These are phyloP conservation scores for Perccottus glenii DNA, from an alignment of 2,113 vertebrate species.

Conservation along the genomic window DNA sequence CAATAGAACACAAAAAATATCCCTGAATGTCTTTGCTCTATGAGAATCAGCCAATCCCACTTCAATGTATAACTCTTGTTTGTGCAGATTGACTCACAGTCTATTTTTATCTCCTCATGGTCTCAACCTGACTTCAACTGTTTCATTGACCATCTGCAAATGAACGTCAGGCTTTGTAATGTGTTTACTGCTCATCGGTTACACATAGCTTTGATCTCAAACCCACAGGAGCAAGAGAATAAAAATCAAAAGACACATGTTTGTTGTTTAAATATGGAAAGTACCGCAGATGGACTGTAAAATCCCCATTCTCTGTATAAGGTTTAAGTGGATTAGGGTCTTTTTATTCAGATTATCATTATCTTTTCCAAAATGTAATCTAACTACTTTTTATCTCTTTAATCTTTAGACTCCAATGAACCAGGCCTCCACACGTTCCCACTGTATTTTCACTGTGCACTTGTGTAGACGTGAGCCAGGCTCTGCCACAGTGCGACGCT, in stretches of 20 bases:
- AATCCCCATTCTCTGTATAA: not conserved
- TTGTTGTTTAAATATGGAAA: constrained; percentile 46
- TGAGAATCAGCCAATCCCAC: constrained; percentile 7
- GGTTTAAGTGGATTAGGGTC: constrained; percentile 5
- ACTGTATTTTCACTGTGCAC: constrained; percentile 97
- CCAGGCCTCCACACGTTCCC: constrained; percentile 94
- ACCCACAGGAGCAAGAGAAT: constrained; percentile 38
- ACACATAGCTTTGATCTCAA: constrained; percentile 54
- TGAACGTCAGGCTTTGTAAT: constrained; percentile 44
- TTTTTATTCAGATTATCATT: not conserved
- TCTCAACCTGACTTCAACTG: constrained; percentile 44
- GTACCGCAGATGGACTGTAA: constrained; percentile 12
- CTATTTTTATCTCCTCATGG: constrained; percentile 50
- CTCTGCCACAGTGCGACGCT: constrained; percentile 83
- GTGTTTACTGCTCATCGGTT: constrained; percentile 50
- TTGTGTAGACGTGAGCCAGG: constrained; percentile 90
- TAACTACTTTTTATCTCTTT: not conserved
- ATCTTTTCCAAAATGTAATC: not conserved
- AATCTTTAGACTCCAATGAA: constrained; percentile 92
- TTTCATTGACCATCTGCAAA: constrained; percentile 48
- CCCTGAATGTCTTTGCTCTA: constrained; percentile 5
- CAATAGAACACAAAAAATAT: constrained; percentile 8
- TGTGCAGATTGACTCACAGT: constrained; percentile 51
- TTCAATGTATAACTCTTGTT: constrained; percentile 44
- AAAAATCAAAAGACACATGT: constrained; percentile 33